phyloP scores from a whole-genome alignment of 2,113 vertebrate species.

The Zingel zingel region DNA sequence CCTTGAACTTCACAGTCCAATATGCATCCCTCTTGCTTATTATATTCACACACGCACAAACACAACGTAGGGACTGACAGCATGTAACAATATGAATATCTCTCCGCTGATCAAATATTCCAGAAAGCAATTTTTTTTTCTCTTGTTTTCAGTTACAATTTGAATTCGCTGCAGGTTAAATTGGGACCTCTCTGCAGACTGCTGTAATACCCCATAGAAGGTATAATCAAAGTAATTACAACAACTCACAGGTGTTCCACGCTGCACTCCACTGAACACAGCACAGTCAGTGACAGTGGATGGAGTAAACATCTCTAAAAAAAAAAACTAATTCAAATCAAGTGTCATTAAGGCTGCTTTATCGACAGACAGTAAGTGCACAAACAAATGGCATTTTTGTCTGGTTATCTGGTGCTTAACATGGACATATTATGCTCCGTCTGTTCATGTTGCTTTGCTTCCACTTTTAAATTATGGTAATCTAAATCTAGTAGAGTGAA shows the following conservation, averaged over 20 bases:
- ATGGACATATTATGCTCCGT: constrained; percentile 65
- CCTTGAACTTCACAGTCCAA: constrained; percentile 68
- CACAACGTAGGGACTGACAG: constrained; percentile 40
- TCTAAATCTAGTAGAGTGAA: constrained; percentile 63
- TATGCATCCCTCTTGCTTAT: constrained; percentile 66
- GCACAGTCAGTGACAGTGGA: constrained; percentile 61
- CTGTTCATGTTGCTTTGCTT: constrained; percentile 64
- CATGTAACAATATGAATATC: constrained; percentile 58
- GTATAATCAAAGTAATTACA: constrained; percentile 84
- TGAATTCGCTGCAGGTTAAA: constrained; percentile 72
- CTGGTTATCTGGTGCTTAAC: constrained; percentile 61
- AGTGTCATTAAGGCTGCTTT: constrained; percentile 74
- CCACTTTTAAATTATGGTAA: constrained; percentile 75
- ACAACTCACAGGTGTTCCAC: constrained; percentile 76
- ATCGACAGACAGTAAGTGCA: constrained; percentile 61
- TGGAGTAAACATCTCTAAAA: constrained; percentile 57
- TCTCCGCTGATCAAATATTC: constrained; percentile 65
- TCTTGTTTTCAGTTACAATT: constrained; percentile 65
- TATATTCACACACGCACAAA: constrained; percentile 40
- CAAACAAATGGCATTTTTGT: constrained; percentile 63
- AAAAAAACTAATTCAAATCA: constrained; percentile 62
- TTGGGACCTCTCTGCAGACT: constrained; percentile 59
- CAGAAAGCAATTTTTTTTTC: constrained; percentile 47
- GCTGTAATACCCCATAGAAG: constrained; percentile 69
- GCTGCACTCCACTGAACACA: constrained; percentile 64